These are phyloP conservation scores for Tenrec ecaudatus DNA, from an alignment of 2,113 vertebrate species.

Conservation along the genomic window DNA sequence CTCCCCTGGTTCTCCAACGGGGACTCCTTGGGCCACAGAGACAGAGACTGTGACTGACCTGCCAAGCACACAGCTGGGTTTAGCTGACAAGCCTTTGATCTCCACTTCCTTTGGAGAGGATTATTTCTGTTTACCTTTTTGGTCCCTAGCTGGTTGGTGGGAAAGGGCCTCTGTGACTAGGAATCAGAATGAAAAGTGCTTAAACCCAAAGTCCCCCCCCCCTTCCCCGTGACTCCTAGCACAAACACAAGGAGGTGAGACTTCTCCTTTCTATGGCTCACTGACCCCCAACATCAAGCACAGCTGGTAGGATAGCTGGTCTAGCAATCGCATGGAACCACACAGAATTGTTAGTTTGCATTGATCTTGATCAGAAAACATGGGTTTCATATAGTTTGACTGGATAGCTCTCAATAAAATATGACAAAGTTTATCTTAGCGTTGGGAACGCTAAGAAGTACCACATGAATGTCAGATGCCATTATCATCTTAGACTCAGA, in stretches of 20 bases:
- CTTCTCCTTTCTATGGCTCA: background rate
- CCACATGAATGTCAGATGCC: background rate
- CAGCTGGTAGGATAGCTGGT: background rate
- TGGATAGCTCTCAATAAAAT: too few species aligned
- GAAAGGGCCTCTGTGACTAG: background rate
- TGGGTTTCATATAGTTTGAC: background rate
- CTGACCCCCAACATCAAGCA: background rate
- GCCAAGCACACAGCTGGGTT: background rate
- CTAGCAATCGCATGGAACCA: background rate
- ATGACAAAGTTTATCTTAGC: too few species aligned
- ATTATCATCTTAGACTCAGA: background rate
- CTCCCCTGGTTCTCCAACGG: background rate
- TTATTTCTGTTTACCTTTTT: background rate
- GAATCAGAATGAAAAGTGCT: background rate
- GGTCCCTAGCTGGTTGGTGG: background rate
- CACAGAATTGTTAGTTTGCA: background rate
- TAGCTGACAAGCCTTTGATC: background rate
- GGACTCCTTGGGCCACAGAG: fast-evolving
- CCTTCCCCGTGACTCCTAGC: background rate
- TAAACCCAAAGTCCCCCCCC: too few species aligned
- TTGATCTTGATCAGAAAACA: background rate
- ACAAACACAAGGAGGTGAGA: background rate
- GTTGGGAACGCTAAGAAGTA: background rate
- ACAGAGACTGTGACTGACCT: background rate
- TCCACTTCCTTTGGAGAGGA: background rate